Percentiles rank a stretch among this genome's conserved stretches.
Evolutionary conservation across 1,140 invertebrate genomes (phyloP).

Genomic region (Brachionus plicatilis): DNA sequence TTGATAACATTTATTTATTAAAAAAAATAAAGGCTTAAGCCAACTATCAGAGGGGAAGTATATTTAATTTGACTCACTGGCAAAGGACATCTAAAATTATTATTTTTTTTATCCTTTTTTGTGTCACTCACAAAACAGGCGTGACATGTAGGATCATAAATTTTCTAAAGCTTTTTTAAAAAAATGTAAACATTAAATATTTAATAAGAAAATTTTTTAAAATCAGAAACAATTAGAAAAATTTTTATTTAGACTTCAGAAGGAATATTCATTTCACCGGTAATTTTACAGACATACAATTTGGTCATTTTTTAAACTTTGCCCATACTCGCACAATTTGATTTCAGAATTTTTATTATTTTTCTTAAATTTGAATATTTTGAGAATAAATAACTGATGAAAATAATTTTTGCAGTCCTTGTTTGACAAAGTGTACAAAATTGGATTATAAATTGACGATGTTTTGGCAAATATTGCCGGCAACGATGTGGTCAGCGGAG

Average conservation of each 20-base stretch:
- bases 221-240: background rate
- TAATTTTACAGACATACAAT: background rate
- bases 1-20: too few species aligned
- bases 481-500: background rate
- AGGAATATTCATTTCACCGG: background rate
- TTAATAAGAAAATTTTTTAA: background rate
- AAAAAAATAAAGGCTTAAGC: too few species aligned
- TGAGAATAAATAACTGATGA: background rate
- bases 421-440: conserved; percentile 32
- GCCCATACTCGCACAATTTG: background rate
- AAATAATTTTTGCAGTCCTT: conserved; percentile 25
- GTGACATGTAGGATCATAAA: too few species aligned
- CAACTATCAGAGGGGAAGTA: too few species aligned
- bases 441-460: conserved; percentile 37
- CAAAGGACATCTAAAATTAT: too few species aligned
- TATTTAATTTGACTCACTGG: too few species aligned
- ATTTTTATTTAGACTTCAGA: background rate
- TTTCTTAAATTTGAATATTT: background rate
- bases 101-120: too few species aligned
- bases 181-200: background rate
- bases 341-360: background rate
- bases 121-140: too few species aligned
- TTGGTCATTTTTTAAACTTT: background rate
- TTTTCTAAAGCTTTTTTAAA: too few species aligned
- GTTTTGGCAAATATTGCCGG: conserved; percentile 37